A percentile compares a stretch with the other conserved stretches of the same genome.
Conservation (phyloP, 64 coral and sea anemone species). For the Platygyra sinensis region DNA sequence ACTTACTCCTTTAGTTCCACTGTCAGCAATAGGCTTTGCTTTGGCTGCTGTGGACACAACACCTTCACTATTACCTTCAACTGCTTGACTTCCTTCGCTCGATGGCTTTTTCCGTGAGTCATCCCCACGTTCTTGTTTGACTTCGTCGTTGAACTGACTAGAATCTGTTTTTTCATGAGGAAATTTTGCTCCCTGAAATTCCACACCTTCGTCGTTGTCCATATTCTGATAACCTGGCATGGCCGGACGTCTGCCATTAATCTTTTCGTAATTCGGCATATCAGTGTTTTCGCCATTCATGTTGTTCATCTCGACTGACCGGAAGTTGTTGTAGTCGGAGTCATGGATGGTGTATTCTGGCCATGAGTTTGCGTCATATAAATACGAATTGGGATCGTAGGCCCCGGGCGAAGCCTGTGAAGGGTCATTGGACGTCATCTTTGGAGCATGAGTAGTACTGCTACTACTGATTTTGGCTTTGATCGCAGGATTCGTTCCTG, state of each 20-base stretch:
- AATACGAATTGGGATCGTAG: constrained; percentile 66
- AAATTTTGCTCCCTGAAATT: background rate
- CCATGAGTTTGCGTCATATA: constrained; percentile 84
- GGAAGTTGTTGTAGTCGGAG: constrained; percentile 71
- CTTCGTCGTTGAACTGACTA: background rate
- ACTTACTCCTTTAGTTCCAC: background rate
- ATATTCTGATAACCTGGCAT: background rate
- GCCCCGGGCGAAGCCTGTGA: constrained; percentile 7
- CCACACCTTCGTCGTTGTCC: background rate
- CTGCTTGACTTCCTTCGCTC: background rate
- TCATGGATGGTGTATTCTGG: constrained; percentile 92
- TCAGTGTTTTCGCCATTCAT: constrained; percentile 39
- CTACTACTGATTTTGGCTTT: constrained; percentile 66
- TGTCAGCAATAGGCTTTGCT: background rate
- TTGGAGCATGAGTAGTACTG: constrained; percentile 15
- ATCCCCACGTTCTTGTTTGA: background rate
- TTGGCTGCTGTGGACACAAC: background rate
- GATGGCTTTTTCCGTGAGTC: background rate
- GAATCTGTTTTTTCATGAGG: background rate
- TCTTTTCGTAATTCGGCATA: constrained; percentile 22
- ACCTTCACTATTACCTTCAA: background rate
- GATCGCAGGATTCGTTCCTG: constrained; percentile 6
- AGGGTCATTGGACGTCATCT: background rate
- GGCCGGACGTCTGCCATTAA: background rate
- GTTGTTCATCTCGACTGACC: constrained; percentile 36